A percentile compares a stretch with the other conserved stretches of the same genome.
Evolutionary conservation across 1,140 invertebrate species (phyloP).

Genomic region (Platorchestia sp.): DNA sequence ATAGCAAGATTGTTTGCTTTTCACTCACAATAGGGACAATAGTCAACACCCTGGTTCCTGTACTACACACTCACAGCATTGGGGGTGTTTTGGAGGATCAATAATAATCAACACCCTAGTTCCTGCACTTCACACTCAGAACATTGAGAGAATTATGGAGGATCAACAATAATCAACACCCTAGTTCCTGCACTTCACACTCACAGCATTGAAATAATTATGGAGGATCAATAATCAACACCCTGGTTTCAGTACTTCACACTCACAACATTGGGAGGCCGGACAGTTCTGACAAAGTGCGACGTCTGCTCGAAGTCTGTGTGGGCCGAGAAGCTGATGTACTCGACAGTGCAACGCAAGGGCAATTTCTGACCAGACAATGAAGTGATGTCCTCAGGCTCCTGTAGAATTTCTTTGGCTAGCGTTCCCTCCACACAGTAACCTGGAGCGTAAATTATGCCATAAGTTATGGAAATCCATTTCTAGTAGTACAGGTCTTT

Average conservation of each 20-base stretch:
- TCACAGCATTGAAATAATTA: neutral
- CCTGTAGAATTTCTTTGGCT: constrained; percentile 96
- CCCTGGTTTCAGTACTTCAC: neutral
- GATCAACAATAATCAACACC: too few relatives aligned
- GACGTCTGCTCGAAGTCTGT: constrained; percentile 99
- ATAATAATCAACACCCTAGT: too few relatives aligned
- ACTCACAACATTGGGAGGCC: constrained; percentile 92
- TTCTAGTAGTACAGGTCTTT: too few relatives aligned
- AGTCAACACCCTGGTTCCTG: too few relatives aligned
- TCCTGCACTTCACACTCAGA: too few relatives aligned
- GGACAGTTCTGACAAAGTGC: constrained; percentile 94
- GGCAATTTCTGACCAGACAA: constrained; percentile 96
- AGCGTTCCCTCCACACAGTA: constrained; percentile 99
- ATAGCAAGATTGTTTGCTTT: too few relatives aligned
- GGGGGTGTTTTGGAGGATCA: too few relatives aligned
- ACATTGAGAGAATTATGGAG: too few relatives aligned
- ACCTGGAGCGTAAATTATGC: constrained; percentile 72
- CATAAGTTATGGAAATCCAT: neutral
- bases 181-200: too few relatives aligned
- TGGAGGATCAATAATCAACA: neutral
- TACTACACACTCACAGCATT: too few relatives aligned
- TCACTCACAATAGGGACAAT: too few relatives aligned
- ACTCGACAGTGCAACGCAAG: constrained; percentile 97
- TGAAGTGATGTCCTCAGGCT: constrained; percentile 97
- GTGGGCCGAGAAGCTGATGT: constrained; percentile 99